Conservation (phyloP, 2,888 invertebrate genomes). For the Auanema freiburgensis region DNA sequence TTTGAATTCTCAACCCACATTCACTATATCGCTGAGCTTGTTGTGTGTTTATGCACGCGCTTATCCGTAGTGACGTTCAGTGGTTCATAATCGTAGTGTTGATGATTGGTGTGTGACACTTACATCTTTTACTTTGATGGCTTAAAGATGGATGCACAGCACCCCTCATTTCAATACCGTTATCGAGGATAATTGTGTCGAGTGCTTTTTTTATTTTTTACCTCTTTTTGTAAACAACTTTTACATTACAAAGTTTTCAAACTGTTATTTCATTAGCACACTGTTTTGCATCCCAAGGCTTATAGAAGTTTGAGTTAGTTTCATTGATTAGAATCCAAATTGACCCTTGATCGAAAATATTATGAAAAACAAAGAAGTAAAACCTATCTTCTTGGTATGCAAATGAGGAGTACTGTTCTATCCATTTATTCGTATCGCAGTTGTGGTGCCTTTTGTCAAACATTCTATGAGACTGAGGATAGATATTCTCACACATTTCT, state of each 20-base stretch:
- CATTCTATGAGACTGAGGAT: neutral
- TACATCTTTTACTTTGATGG: no score
- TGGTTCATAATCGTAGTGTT: no score
- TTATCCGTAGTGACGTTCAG: neutral
- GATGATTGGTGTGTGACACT: no score
- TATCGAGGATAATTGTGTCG: conserved; percentile 2
- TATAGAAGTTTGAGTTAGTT: neutral
- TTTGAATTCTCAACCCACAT: conserved; percentile 4
- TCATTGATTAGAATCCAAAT: neutral
- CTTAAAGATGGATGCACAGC: no score
- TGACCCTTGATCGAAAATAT: neutral
- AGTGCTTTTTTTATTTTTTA: neutral
- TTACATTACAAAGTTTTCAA: conserved; percentile 1
- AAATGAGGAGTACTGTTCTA: conserved; percentile 21
- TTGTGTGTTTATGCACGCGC: conserved; percentile 1
- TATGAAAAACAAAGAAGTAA: neutral
- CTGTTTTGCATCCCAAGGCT: neutral
- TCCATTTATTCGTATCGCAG: conserved; percentile 21
- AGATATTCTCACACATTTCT: conserved; percentile 4
- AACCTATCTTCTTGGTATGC: conserved; percentile 6
- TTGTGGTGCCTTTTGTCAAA: conserved; percentile 1
- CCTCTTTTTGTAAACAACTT: neutral
- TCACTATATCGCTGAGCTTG: conserved; percentile 12
- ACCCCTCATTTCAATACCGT: neutral
- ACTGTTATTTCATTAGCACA: no score